Evolutionary conservation across 1,140 invertebrate species (phyloP).

Genomic region (Melitaea cinxia): DNA sequence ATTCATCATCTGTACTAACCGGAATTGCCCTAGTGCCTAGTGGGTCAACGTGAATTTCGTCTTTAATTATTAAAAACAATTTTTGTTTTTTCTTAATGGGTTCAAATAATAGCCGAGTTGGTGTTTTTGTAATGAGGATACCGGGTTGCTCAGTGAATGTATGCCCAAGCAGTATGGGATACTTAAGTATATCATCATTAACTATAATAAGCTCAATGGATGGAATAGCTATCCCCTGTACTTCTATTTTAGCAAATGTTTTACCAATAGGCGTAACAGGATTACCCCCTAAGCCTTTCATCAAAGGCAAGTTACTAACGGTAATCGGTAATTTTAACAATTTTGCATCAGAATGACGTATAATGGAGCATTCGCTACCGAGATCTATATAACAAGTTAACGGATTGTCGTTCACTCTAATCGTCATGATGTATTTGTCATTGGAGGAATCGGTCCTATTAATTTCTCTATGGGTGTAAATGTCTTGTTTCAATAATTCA

Average conservation of each 20-base stretch:
- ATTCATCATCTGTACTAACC: not conserved
- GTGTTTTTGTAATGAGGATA: not conserved
- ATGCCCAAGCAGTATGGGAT: constrained; percentile 24
- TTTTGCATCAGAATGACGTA: not conserved
- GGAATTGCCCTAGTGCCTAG: not conserved
- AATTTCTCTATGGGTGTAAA: not conserved
- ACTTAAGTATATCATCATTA: constrained; percentile 17
- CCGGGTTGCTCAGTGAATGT: constrained; percentile 25
- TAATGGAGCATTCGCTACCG: constrained; percentile 24
- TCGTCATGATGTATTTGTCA: constrained; percentile 11
- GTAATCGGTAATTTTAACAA: not conserved
- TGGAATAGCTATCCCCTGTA: constrained; percentile 2
- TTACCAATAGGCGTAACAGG: not conserved
- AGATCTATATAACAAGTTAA: constrained; percentile 17
- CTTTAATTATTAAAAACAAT: not conserved
- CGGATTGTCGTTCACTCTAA: constrained; percentile 3
- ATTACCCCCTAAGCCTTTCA: constrained; percentile 19
- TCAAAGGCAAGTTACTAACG: constrained; percentile 1
- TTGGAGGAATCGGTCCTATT: not conserved
- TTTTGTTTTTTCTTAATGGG: not conserved
- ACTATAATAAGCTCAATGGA: constrained; percentile 16
- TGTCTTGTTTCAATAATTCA: too few relatives aligned
- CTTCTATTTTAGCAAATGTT: constrained; percentile 8
- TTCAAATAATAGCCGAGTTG: not conserved
- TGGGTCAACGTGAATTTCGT: not conserved